Conservation (phyloP, 2,888 invertebrate genomes). For the Athripsodes cinereus region DNA sequence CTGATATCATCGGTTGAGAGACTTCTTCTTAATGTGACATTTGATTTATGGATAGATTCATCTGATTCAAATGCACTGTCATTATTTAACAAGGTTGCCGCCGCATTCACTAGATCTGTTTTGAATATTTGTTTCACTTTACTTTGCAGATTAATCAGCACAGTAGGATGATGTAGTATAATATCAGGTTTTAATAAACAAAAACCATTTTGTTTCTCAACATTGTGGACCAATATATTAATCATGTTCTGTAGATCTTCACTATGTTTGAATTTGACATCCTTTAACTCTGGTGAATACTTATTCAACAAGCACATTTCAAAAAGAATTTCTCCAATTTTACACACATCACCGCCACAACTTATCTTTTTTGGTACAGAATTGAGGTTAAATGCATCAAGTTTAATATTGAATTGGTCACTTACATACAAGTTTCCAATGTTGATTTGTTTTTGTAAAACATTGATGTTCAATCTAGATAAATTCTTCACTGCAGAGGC, state of each 20-base stretch:
- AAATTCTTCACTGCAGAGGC: constrained; percentile 37
- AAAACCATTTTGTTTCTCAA: constrained; percentile 2
- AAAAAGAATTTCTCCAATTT: constrained; percentile 38
- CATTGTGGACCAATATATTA: constrained; percentile 37
- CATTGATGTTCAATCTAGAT: constrained; percentile 34
- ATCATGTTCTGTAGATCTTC: constrained; percentile 39
- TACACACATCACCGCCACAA: constrained; percentile 33
- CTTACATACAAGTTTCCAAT: constrained; percentile 38
- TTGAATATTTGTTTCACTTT: constrained; percentile 30
- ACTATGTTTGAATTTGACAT: not conserved
- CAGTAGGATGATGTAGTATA: constrained; percentile 45
- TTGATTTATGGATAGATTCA: constrained; percentile 18
- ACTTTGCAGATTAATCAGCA: constrained; percentile 41
- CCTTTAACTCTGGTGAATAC: not conserved
- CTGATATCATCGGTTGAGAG: constrained; percentile 7
- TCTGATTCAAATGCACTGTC: constrained; percentile 27
- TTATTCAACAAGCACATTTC: constrained; percentile 33
- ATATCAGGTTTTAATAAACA: constrained; percentile 39
- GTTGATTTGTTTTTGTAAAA: constrained; percentile 37
- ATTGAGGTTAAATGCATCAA: constrained; percentile 41
- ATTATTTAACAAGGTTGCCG: constrained; percentile 10
- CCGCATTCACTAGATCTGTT: not conserved
- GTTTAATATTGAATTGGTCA: constrained; percentile 37
- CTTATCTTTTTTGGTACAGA: constrained; percentile 12
- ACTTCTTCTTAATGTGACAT: constrained; percentile 7